Conservation (phyloP, 2,888 invertebrate genomes). For the Drosophila hamatofila region DNA sequence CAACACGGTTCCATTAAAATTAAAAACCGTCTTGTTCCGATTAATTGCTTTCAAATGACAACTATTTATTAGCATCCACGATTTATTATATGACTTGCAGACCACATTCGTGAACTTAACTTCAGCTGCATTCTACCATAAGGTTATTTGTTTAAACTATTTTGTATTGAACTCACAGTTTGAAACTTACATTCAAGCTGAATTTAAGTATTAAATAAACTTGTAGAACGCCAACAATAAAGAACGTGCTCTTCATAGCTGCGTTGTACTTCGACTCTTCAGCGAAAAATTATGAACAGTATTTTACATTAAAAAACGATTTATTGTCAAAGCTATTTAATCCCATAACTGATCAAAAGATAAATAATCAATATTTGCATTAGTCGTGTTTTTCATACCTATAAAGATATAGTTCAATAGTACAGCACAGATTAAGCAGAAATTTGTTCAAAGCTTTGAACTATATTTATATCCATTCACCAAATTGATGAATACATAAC, state of each 20-base stretch:
- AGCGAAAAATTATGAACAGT: no score
- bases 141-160: neutral
- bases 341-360: no score
- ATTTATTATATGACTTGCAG: neutral
- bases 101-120: neutral
- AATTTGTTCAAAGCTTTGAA: no score
- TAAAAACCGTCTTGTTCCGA: neutral
- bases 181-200: neutral
- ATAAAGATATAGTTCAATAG: no score
- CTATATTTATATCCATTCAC: no score
- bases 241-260: neutral
- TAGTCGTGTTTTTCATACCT: no score
- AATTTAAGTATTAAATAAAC: neutral
- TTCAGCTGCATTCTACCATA: neutral
- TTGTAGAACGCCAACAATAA: neutral
- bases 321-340: no score
- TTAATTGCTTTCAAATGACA: neutral
- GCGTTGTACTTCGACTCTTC: neutral
- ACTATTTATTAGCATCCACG: neutral
- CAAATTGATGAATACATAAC: no score
- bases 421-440: no score
- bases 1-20: neutral
- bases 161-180: neutral
- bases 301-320: no score
- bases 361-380: no score